Evolutionary conservation across 1,140 invertebrate species (phyloP).

Genomic region (Phthorimaea operculella): DNA sequence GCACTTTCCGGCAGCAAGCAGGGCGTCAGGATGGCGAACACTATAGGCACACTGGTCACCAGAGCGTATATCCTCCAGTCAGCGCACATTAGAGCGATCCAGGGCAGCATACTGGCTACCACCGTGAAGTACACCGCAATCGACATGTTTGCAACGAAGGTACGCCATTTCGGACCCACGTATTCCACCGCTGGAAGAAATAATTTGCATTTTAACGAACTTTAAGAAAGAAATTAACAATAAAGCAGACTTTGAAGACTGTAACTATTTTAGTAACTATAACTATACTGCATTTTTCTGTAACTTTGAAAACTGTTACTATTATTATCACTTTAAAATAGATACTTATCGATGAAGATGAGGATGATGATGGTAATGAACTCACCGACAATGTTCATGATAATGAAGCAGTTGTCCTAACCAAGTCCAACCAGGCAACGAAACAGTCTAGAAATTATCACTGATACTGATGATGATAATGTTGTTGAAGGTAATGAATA

Average conservation of each 20-base stretch:
- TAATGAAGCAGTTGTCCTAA: slow-evolving; percentile 90
- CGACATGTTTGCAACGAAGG: slow-evolving; percentile 89
- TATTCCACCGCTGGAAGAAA: slow-evolving; percentile 81
- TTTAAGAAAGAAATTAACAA: no score
- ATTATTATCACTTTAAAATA: no score
- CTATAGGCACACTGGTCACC: slow-evolving; percentile 78
- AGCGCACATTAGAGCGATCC: slow-evolving; percentile 80
- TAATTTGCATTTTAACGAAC: neutral
- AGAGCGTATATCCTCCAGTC: slow-evolving; percentile 82
- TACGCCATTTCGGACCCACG: slow-evolving; percentile 86
- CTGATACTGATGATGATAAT: no score
- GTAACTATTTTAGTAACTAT: no score
- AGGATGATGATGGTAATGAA: no score
- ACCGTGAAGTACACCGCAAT: slow-evolving; percentile 89
- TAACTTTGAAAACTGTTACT: no score
- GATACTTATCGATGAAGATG: no score
- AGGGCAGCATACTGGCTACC: slow-evolving; percentile 80
- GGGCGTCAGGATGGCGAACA: slow-evolving; percentile 75
- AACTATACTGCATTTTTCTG: no score
- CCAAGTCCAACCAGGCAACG: slow-evolving; percentile 83
- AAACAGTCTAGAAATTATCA: no score
- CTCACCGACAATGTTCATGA: slow-evolving; percentile 92
- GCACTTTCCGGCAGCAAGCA: slow-evolving; percentile 86
- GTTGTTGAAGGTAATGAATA: no score
- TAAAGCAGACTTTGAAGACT: no score